Conservation (phyloP, 2,888 invertebrate species). For the Oscheius sp. region DNA sequence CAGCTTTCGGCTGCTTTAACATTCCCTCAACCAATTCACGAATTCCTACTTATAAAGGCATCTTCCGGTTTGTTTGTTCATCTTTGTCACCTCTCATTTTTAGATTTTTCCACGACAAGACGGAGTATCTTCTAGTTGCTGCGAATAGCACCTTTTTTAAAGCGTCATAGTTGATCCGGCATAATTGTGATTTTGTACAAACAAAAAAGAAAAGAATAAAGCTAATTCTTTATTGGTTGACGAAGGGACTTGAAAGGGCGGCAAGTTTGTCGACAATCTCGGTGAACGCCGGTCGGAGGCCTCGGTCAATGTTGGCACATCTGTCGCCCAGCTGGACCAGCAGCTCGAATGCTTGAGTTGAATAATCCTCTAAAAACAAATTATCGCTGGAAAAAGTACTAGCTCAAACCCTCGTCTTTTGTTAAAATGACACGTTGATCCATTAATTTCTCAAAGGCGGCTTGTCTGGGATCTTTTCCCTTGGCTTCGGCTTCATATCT, state of each 20-base stretch:
- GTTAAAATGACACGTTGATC: slow-evolving; percentile 25
- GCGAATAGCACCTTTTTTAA: neutral
- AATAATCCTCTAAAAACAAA: too few species aligned
- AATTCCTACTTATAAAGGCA: neutral
- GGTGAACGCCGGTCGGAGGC: slow-evolving; percentile 28
- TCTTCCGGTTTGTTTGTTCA: neutral
- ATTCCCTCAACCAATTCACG: neutral
- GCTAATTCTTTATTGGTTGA: too few species aligned
- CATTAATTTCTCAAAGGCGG: slow-evolving; percentile 47
- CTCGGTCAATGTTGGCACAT: slow-evolving; percentile 26
- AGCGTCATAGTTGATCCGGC: neutral
- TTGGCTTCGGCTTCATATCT: slow-evolving; percentile 32
- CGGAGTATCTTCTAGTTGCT: slow-evolving; percentile 8
- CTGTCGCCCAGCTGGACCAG: slow-evolving; percentile 20
- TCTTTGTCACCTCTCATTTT: neutral
- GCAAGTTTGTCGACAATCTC: slow-evolving; percentile 48
- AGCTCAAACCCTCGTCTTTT: neutral
- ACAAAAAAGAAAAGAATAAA: too few species aligned
- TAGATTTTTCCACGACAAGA: neutral
- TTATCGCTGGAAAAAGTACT: too few species aligned
- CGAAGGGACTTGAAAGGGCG: too few species aligned
- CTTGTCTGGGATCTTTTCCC: slow-evolving; percentile 28
- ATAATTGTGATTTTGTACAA: slow-evolving; percentile 1
- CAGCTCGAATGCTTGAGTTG: neutral
- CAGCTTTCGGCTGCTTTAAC: neutral